phyloP scores from a whole-genome alignment of 2,113 vertebrate genomes.

The Mobula birostris region DNA sequence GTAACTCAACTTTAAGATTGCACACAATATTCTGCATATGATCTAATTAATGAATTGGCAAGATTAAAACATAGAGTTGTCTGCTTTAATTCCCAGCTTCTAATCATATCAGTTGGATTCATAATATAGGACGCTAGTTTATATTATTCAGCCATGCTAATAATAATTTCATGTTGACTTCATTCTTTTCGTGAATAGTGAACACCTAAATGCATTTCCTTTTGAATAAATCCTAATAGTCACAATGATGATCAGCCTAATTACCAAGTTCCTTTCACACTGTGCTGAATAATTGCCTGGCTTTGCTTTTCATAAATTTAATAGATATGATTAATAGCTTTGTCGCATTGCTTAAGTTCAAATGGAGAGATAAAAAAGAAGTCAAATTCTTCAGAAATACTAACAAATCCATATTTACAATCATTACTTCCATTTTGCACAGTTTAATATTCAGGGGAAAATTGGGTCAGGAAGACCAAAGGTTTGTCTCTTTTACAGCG shows the following conservation, averaged over 20 bases:
- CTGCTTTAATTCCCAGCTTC: background rate
- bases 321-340: background rate
- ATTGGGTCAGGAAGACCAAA: background rate
- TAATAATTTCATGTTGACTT: background rate
- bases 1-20: background rate
- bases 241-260: background rate
- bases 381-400: background rate
- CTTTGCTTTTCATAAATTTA: background rate
- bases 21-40: background rate
- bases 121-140: background rate
- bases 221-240: background rate
- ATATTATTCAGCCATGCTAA: background rate
- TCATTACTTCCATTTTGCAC: background rate
- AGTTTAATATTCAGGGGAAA: background rate
- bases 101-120: background rate
- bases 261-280: background rate
- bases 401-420: background rate
- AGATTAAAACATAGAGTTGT: background rate
- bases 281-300: background rate
- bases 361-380: background rate
- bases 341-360: background rate
- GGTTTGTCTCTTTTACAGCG: too few species aligned
- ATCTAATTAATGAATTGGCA: background rate
- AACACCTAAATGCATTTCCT: background rate
- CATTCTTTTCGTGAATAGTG: background rate